These are phyloP conservation scores for Iphiclides podalirius DNA, from an alignment of 2,888 invertebrate species.

Conservation along the genomic window DNA sequence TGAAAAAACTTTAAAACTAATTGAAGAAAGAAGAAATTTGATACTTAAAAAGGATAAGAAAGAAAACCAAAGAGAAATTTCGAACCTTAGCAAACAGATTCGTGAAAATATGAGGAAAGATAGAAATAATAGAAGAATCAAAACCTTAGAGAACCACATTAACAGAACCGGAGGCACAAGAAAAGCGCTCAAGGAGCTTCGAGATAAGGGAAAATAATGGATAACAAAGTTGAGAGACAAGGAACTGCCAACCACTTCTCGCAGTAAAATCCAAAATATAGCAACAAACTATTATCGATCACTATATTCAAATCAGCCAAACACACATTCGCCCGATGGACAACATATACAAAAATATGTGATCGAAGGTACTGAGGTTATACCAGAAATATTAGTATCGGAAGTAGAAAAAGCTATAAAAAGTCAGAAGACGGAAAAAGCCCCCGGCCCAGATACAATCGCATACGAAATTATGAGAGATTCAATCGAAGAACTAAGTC, in stretches of 20 bases:
- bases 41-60: slow-evolving; percentile 7
- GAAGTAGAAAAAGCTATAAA: slow-evolving; percentile 27
- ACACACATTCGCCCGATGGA: background rate
- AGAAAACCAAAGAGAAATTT: slow-evolving; percentile 14
- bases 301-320: slow-evolving; percentile 9
- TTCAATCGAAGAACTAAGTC: slow-evolving; percentile 21
- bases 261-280: background rate
- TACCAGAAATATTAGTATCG: slow-evolving; percentile 18
- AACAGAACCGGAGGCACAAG: slow-evolving; percentile 10
- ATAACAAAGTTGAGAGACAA: slow-evolving; percentile 25
- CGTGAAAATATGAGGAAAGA: slow-evolving; percentile 24
- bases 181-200: slow-evolving; percentile 26
- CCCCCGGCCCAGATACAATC: slow-evolving; percentile 30
- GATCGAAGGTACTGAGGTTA: background rate
- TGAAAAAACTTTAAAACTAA: slow-evolving; percentile 23
- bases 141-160: slow-evolving; percentile 25
- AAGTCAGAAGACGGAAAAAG: slow-evolving; percentile 28
- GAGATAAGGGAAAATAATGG: slow-evolving; percentile 26
- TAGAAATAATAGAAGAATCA: slow-evolving; percentile 19
- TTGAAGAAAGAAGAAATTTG: slow-evolving; percentile 22
- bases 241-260: slow-evolving; percentile 1
- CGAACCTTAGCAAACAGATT: slow-evolving; percentile 22
- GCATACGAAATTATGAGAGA: slow-evolving; percentile 29
- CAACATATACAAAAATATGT: background rate
- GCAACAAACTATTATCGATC: slow-evolving; percentile 17